Evolutionary conservation across 2,888 invertebrate genomes (phyloP), one percentile per base, ranked within the genome.

Genomic region (Torymus texanus): DNA sequence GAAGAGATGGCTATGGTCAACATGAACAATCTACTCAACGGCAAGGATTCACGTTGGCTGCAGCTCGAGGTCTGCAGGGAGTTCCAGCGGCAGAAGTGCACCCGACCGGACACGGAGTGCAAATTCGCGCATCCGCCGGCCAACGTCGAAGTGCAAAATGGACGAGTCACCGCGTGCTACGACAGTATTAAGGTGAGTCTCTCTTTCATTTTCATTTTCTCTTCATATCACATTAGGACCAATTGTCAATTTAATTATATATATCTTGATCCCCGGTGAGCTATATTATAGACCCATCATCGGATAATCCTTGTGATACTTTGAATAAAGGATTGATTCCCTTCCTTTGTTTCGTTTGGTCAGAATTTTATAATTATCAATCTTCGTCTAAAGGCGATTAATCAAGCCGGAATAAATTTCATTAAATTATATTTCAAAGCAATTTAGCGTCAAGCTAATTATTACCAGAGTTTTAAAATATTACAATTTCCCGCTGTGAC

Each of bases 121-220:
- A 99, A 99, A 94, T 99, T 99, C 92, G 99, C 99, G 86, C 99
- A 99, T 94, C 99, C 99, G 83, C 98, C 99, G 85, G 96, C 97
- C 88, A 98, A 99, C 92, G 99, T 99, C 89, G 99, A 99, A 93
- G 98, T 99, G 90, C 99, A 99, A 93, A 99, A 99, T 92, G 99
- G 99, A 91, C 95, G 98, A 90, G 99, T 99, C 90, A 99, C 98
- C 89, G 99, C 99, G 89, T 99, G 99, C 94, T 99, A 99, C 94
- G 99, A 99, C 94, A 98, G 98, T 93, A 99, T 99, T 93, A 99
- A 99, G 98, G 99, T 99, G 93, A 95, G 91, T 73, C 21, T 21
- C 12, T 16, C 21, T 41, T 58, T 0, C 29, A 29, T 41, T 41
- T 8, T 41, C 1, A 41, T 41, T 8, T 8, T 41, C 8, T 41